phyloP scores from a whole-genome alignment of 2,113 vertebrate species.

The Patagioenas fasciata region DNA sequence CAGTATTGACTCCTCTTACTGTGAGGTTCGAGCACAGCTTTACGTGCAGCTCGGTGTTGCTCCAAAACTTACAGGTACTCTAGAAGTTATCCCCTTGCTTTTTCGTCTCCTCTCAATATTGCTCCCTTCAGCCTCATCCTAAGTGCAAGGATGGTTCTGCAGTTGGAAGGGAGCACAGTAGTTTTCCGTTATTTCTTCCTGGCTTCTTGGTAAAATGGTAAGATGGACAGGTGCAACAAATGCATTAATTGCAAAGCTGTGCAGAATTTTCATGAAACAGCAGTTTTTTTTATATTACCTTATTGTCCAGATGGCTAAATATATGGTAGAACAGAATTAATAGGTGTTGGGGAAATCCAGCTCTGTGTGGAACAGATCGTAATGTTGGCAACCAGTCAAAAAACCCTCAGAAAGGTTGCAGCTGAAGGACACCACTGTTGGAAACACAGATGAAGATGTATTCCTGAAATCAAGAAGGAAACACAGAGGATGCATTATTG shows the following conservation, averaged over 20 bases:
- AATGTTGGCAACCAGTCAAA: constrained; percentile 15
- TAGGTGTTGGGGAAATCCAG: constrained; percentile 35
- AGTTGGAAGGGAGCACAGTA: not conserved
- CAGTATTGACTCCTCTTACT: fast-evolving
- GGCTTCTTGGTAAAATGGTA: not conserved
- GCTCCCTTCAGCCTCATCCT: not conserved
- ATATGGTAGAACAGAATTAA: constrained; percentile 47
- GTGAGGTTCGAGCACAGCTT: not conserved
- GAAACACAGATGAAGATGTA: constrained; percentile 21
- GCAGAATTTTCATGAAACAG: not conserved
- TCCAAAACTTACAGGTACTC: not conserved
- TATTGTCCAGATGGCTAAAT: constrained; percentile 72
- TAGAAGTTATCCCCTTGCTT: not conserved
- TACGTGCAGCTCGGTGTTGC: not conserved
- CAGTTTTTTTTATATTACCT: not conserved
- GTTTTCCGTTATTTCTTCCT: not conserved
- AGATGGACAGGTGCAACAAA: not conserved
- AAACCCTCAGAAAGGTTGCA: constrained; percentile 34
- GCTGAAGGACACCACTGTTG: constrained; percentile 51
- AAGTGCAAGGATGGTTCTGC: not conserved
- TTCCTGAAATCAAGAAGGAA: constrained; percentile 52
- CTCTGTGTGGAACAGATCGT: constrained; percentile 13
- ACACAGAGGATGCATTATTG: constrained; percentile 51
- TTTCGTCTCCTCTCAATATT: not conserved
- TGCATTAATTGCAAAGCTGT: not conserved